These are phyloP conservation scores for Ladona fulva DNA, from an alignment of 1,140 invertebrate genomes.

Conservation along the genomic window DNA sequence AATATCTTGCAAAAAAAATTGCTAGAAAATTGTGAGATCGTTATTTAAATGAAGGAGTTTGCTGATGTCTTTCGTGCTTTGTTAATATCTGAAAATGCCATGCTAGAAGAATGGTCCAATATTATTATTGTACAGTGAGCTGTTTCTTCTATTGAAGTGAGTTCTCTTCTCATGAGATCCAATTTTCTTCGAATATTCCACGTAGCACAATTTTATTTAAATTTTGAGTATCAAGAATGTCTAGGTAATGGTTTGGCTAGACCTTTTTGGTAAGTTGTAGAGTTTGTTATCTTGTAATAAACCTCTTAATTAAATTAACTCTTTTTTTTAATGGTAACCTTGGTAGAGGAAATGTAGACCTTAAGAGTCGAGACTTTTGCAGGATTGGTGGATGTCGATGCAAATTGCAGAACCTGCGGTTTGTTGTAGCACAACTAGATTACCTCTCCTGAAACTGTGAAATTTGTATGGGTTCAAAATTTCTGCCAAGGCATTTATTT, in stretches of 20 bases:
- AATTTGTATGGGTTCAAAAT: too few relatives aligned
- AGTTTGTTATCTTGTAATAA: slow-evolving; percentile 5
- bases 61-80: not conserved
- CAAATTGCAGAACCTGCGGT: too few relatives aligned
- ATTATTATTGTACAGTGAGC: slow-evolving; percentile 1
- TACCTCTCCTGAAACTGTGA: too few relatives aligned
- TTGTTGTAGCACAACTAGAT: too few relatives aligned
- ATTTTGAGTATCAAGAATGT: not conserved
- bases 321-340: not conserved
- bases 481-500: too few relatives aligned
- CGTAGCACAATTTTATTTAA: not conserved
- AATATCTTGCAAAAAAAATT: not conserved
- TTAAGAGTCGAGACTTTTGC: too few relatives aligned
- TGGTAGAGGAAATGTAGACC: too few relatives aligned
- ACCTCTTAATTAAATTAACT: slow-evolving; percentile 3
- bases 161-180: not conserved
- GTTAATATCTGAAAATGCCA: not conserved
- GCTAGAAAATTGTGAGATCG: not conserved
- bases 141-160: not conserved
- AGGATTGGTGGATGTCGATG: too few relatives aligned
- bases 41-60: not conserved
- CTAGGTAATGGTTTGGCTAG: not conserved
- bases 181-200: not conserved
- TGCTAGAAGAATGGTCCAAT: not conserved
- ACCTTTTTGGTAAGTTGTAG: not conserved